phyloP scores from a whole-genome alignment of 1,140 invertebrate species.

The Trichoplusia ni region DNA sequence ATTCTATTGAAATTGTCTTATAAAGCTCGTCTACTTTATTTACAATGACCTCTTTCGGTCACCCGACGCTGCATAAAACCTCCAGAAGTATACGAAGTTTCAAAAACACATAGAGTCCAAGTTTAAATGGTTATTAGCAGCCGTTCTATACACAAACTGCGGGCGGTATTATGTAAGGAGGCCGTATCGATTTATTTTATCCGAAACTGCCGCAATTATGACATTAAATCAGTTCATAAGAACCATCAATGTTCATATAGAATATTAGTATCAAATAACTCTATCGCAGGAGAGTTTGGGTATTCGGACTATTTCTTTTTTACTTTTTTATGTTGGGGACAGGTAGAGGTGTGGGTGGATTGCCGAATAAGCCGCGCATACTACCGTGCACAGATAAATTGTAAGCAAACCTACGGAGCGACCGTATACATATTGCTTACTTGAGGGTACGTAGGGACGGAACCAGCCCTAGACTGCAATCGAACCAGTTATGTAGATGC shows the following conservation, averaged over 20 bases:
- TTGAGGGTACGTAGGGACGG: constrained; percentile 44
- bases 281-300: constrained; percentile 66
- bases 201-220: constrained; percentile 78
- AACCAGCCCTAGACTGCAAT: constrained; percentile 40
- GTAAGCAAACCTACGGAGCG: constrained; percentile 48
- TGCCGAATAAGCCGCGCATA: constrained; percentile 62
- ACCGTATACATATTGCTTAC: constrained; percentile 35
- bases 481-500: constrained; percentile 64
- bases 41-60: constrained; percentile 23
- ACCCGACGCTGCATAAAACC: background rate
- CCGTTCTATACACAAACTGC: constrained; percentile 63
- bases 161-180: constrained; percentile 77
- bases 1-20: constrained; percentile 55
- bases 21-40: constrained; percentile 58
- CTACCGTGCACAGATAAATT: constrained; percentile 69
- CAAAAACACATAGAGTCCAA: constrained; percentile 50
- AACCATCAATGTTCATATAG: constrained; percentile 74
- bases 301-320: constrained; percentile 58
- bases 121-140: constrained; percentile 48
- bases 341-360: constrained; percentile 74
- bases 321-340: constrained; percentile 61
- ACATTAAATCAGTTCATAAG: constrained; percentile 79
- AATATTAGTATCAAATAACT: constrained; percentile 75
- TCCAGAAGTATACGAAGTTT: constrained; percentile 39
- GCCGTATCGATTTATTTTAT: constrained; percentile 79